These are phyloP conservation scores for Ochotona princeps DNA, from an alignment of 2,113 vertebrate species.

Conservation along the genomic window DNA sequence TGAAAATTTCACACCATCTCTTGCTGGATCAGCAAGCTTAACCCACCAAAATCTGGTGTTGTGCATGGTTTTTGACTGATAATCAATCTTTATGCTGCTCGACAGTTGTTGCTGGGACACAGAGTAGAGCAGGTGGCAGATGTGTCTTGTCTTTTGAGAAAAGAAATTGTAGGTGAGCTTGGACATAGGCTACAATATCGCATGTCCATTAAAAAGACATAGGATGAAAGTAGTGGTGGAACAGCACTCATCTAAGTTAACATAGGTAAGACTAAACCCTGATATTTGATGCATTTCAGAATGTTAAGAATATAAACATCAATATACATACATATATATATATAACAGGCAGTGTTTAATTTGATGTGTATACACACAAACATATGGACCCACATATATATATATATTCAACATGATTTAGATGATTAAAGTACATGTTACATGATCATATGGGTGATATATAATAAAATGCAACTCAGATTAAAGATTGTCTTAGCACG, in stretches of 20 bases:
- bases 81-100: constrained; percentile 97
- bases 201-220: constrained; percentile 85
- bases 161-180: constrained; percentile 92
- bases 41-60: constrained; percentile 96
- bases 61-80: constrained; percentile 96
- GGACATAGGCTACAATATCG: constrained; percentile 88
- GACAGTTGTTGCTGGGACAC: constrained; percentile 96
- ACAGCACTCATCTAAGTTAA: constrained; percentile 76
- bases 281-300: constrained; percentile 40
- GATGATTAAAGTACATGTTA: no score
- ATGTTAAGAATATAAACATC: constrained; percentile 41
- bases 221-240: constrained; percentile 79
- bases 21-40: constrained; percentile 99
- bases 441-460: no score
- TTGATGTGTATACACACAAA: not conserved
- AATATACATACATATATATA: not conserved
- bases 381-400: not conserved
- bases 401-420: no score
- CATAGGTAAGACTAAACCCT: constrained; percentile 1
- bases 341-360: not conserved
- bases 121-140: constrained; percentile 95
- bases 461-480: not conserved
- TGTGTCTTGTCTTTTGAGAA: constrained; percentile 95
- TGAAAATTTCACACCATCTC: constrained; percentile 92
- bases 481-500: constrained; percentile 13